Base-by-base conservation (phyloP, 2,797 vertebrate species). In the Accipiter fasciatus region DNA sequence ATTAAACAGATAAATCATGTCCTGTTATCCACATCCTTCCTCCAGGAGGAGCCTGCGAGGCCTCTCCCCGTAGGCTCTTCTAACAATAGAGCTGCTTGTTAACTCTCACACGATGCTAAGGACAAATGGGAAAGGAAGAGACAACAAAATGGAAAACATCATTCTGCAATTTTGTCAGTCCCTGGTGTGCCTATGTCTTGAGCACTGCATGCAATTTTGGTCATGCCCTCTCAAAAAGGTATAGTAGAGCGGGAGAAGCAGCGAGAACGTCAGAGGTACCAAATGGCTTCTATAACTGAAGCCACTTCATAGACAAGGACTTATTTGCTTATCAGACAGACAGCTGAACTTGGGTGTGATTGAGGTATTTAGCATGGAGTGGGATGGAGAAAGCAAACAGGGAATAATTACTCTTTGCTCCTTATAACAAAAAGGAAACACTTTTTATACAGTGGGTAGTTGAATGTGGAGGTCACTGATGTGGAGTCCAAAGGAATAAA, bases 1-100 rank as follows among this genome's bases (percentile, higher is more conserved):
- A 97, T 97, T 93, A 96, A 96, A 95, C 52, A 89, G 93, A 96
- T 97, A 96, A 97, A 92, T 95, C 81, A 92, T 87, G 91, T 94
- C 89, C 84, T 92, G 86, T 91, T 95, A 89, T 49, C 84, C 8
- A 4, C 70, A 80, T 95, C 87, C 92, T 94, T 95, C 93, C 89
- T 96, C 82, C 84, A 91, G 75, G 57, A 95, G 91, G 67, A 94
- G 79, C 84, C 91, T 85, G 65, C 2, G 1, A 92, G 89, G n/a
- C 61, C 61, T 93, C 54, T 97, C 91, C 86, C 92, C 21, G 13
- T 55, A 69, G 88, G 70, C 75, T 54, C 22, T 84, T 82, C 90
- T 91, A 92, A 93, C 89, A 89, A 80, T 64, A 83, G 50, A 92
- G 54, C 3, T 18, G 66, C 87, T 87, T 80, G 94, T 91, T 94